These are phyloP conservation scores for Polyodon spathula DNA, from an alignment of 2,113 vertebrate genomes.

Conservation along the genomic window DNA sequence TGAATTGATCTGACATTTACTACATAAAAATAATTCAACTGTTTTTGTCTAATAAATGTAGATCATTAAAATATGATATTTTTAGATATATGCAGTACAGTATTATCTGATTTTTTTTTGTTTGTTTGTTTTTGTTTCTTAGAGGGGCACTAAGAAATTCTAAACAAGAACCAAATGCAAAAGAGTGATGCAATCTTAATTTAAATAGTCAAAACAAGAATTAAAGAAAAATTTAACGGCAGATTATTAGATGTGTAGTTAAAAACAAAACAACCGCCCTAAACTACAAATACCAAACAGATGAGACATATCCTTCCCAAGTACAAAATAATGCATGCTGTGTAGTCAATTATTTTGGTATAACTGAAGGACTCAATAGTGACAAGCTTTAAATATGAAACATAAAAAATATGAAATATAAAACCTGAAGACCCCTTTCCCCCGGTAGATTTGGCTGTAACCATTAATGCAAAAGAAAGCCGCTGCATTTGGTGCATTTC, in stretches of 20 bases:
- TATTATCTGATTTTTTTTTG: too few relatives aligned
- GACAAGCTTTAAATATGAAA: not conserved
- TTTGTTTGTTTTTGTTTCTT: too few relatives aligned
- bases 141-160: not conserved
- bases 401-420: too few relatives aligned
- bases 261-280: constrained; percentile 19
- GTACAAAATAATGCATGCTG: not conserved
- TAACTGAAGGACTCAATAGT: not conserved
- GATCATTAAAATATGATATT: too few relatives aligned
- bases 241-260: constrained; percentile 31
- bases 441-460: constrained; percentile 14
- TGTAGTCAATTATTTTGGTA: not conserved
- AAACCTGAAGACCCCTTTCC: not conserved
- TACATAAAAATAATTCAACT: constrained; percentile 27
- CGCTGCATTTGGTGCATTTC: constrained; percentile 54
- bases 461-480: constrained; percentile 18
- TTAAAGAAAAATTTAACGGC: too few relatives aligned
- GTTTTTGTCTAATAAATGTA: too few relatives aligned
- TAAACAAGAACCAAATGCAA: not conserved
- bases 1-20: not conserved
- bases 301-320: not conserved
- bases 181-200: not conserved
- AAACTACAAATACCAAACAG: not conserved
- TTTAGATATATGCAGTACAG: too few relatives aligned
- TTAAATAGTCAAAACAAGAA: not conserved